Base-by-base conservation (phyloP, 2,888 invertebrate genomes). In the Nymphalis polychloros region DNA sequence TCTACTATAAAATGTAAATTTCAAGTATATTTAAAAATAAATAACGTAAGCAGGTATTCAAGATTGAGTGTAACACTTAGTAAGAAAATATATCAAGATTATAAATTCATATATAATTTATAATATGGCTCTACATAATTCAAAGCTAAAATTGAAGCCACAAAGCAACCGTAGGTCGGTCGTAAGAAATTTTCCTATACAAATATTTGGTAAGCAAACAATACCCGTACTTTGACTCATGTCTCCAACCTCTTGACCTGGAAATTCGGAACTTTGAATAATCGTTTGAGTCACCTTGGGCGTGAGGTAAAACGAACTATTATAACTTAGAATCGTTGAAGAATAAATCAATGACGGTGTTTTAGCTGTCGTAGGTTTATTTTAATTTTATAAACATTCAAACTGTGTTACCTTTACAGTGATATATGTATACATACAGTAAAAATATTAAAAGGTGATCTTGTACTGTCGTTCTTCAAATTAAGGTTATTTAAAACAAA, bases 241-340 rank as follows among this genome's bases (percentile, higher is more conserved):
- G 71, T 72, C 69, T 63, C 64, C 49, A 69, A 64, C 68, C 65
- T 65, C 71, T 72, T 75, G 74, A 75, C 73, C 73, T 71, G 70
- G 65, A 73, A 74, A 71, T 70, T 59, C 49, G 61, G 65, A 72
- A 69, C 69, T 73, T 71, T 69, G 55, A 55, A 55, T 35, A 55
- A n/a, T 55, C 55, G 31, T 55, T 52, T n/a, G n/a, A n/a, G n/a
- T 5, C 53, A 64, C 71, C 60, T 35, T 61, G 23, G 68, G 65
- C 66, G 63, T 63, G 59, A 59, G 65, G 68, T 55, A 60, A 65
- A 65, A 66, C 52, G 52, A 52, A 52, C 52, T 27, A 52, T 52
- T 52, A 52, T 52, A 52, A 52, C 52, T 52, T 20, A 23, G 53
- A 3, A 55, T 27, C 52, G 52, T 52, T 31, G 17, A 55, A 55